Percentiles rank a stretch among this genome's conserved stretches.
Evolutionary conservation across 2,113 vertebrate species (phyloP).

Genomic region (Uropsilus gracilis): DNA sequence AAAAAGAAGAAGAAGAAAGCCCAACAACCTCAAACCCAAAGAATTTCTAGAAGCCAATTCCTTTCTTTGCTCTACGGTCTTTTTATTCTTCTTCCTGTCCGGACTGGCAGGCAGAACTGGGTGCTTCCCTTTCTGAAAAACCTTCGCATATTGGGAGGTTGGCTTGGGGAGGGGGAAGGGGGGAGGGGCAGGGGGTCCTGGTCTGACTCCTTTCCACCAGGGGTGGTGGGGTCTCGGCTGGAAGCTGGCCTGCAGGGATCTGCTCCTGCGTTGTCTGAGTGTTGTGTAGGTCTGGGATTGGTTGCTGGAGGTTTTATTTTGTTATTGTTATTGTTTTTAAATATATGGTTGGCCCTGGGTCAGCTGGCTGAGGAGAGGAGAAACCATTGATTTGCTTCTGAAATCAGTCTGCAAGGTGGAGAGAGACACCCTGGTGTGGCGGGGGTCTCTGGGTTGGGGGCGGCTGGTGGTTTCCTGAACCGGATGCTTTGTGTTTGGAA

Average conservation of each 20-base stretch:
- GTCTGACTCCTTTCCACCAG: not conserved
- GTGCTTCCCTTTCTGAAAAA: conserved; percentile 58
- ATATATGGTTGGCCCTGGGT: conserved; percentile 30
- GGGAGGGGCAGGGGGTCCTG: conserved; percentile 32
- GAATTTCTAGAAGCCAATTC: conserved; percentile 57
- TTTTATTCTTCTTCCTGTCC: conserved; percentile 17
- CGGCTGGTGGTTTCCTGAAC: conserved; percentile 57
- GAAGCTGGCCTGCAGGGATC: not conserved
- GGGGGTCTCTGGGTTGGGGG: conserved; percentile 61
- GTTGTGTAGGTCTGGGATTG: conserved; percentile 40
- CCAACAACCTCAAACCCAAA: conserved; percentile 1
- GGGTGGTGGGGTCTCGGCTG: not conserved
- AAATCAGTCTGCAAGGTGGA: conserved; percentile 64
- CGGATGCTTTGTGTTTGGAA: conserved; percentile 80
- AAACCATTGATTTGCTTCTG: conserved; percentile 32
- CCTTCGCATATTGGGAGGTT: not conserved
- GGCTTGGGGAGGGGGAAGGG: not conserved
- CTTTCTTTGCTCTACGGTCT: conserved; percentile 15
- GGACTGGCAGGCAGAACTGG: conserved; percentile 25
- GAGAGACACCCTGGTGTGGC: conserved; percentile 49
- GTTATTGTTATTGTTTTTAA: conserved; percentile 60
- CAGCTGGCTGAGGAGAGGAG: not conserved
- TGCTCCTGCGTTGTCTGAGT: conserved; percentile 38
- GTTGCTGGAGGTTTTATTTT: conserved; percentile 31
- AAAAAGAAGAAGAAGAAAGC: not conserved